Evolutionary conservation across 2,888 invertebrate species (phyloP).

Genomic region (Synanthedon vespiformis): DNA sequence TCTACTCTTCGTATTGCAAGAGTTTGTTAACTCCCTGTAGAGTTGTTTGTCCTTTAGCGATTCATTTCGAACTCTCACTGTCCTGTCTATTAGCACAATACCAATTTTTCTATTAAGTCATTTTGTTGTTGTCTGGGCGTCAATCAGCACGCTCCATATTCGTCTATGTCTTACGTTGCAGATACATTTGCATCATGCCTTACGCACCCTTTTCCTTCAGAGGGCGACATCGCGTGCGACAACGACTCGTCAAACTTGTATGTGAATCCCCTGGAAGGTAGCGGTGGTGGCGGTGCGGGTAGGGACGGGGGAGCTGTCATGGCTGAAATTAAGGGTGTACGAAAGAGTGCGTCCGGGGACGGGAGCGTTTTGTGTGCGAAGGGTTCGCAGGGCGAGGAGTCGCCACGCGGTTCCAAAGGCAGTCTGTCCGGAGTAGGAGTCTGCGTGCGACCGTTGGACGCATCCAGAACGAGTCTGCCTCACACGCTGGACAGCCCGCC

Average conservation of each 20-base stretch:
- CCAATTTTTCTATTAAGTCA: background rate
- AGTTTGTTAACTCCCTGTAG: too few species aligned
- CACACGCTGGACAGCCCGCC: constrained; percentile 46
- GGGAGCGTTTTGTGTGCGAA: constrained; percentile 75
- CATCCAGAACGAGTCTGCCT: constrained; percentile 56
- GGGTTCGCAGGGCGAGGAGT: constrained; percentile 65
- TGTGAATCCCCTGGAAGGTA: constrained; percentile 86
- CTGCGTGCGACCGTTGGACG: constrained; percentile 31
- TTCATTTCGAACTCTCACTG: background rate
- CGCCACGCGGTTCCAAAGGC: constrained; percentile 57
- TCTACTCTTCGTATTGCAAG: too few species aligned
- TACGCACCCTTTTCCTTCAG: constrained; percentile 93
- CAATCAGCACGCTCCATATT: constrained; percentile 46
- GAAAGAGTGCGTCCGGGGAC: constrained; percentile 85
- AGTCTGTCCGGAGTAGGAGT: constrained; percentile 50
- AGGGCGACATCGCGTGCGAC: constrained; percentile 80
- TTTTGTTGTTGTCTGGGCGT: too few species aligned
- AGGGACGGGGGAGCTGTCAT: constrained; percentile 29
- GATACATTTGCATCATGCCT: constrained; percentile 97
- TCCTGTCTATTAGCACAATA: background rate
- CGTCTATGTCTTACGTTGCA: constrained; percentile 76
- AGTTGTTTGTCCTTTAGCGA: too few species aligned
- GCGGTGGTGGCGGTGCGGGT: constrained; percentile 53
- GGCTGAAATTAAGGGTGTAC: constrained; percentile 72
- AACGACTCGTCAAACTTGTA: constrained; percentile 86